A percentile compares a stretch with the other conserved stretches of the same genome.
These are phyloP conservation scores for Gobio occitaniae DNA, from an alignment of 2,797 vertebrate genomes.

Conservation along the genomic window DNA sequence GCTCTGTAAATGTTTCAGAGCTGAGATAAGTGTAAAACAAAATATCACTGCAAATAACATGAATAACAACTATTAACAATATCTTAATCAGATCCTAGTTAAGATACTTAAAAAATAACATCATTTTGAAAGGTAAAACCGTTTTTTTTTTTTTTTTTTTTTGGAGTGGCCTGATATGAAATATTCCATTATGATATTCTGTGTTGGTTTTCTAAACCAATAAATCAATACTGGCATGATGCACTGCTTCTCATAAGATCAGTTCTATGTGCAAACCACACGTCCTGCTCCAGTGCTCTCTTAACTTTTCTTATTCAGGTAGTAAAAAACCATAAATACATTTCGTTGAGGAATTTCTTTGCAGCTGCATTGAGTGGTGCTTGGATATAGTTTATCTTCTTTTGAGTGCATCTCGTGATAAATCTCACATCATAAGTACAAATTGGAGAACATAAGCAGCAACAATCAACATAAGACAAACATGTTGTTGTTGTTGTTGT, in stretches of 20 bases:
- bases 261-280: neutral
- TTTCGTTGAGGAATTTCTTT: neutral
- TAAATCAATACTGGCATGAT: neutral
- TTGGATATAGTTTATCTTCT: neutral
- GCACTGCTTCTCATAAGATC: neutral
- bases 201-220: neutral
- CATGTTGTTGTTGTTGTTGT: neutral
- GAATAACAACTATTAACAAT: neutral
- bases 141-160: neutral
- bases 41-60: conserved; percentile 1
- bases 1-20: neutral
- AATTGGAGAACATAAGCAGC: neutral
- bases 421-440: neutral
- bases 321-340: neutral
- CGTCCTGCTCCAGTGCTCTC: neutral
- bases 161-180: neutral
- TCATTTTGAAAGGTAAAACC: neutral
- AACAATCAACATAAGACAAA: neutral
- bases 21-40: neutral
- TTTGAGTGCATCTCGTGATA: neutral
- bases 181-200: neutral
- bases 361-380: neutral
- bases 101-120: neutral
- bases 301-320: neutral
- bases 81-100: neutral